A percentile compares a stretch with the other conserved stretches of the same genome.
phyloP scores from a whole-genome alignment of 2,888 invertebrate genomes.

The Polietes domitor region DNA sequence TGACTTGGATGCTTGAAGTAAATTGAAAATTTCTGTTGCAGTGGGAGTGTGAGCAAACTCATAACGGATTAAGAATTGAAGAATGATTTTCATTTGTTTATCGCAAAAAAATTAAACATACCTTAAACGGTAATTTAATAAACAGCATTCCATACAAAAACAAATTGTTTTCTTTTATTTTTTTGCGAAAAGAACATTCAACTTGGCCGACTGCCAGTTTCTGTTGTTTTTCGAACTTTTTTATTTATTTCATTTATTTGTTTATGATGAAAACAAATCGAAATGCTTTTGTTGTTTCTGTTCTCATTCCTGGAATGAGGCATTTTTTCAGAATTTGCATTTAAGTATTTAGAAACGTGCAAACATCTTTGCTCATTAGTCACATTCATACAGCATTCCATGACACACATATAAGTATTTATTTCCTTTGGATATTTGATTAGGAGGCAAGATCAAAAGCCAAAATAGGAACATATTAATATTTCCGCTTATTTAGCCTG shows the following conservation, averaged over 20 bases:
- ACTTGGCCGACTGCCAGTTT: constrained; percentile 44
- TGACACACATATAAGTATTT: not conserved
- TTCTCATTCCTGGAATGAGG: too few species aligned
- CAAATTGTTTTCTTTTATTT: too few species aligned
- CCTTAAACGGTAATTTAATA: constrained; percentile 26
- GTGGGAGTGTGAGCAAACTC: not conserved
- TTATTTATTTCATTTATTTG: not conserved
- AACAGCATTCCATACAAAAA: not conserved
- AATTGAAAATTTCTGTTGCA: not conserved
- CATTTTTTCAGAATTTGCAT: not conserved
- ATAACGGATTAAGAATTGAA: not conserved
- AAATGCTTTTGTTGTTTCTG: too few species aligned
- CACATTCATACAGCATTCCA: not conserved
- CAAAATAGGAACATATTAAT: too few species aligned
- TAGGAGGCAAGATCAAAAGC: too few species aligned
- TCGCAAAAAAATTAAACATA: constrained; percentile 4
- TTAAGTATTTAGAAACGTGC: not conserved
- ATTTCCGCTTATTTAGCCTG: too few species aligned
- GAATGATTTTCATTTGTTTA: constrained; percentile 30
- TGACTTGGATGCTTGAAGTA: not conserved
- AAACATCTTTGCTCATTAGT: not conserved
- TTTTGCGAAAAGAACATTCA: not conserved
- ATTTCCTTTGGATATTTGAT: too few species aligned
- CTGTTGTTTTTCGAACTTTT: not conserved
- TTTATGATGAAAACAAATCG: not conserved